Percentiles rank a stretch among this genome's conserved stretches.
These are phyloP conservation scores for Anguilla obscura DNA, from an alignment of 2,797 vertebrate genomes.

Conservation along the genomic window DNA sequence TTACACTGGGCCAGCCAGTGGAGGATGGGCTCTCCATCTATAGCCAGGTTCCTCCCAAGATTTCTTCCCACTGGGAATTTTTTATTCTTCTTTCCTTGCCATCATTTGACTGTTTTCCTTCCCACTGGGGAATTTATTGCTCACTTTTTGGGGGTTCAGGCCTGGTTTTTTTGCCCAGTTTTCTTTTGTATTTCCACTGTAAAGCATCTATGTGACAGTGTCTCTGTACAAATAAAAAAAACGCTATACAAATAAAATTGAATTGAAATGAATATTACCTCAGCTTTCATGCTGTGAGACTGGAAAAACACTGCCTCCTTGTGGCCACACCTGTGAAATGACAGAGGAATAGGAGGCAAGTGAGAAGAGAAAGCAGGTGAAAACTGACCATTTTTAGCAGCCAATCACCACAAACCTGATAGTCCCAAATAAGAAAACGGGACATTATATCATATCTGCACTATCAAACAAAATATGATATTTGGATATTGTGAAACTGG, in stretches of 20 bases:
- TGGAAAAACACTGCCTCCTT: constrained; percentile 97
- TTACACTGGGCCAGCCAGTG: too few species aligned
- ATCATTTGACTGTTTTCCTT: neutral
- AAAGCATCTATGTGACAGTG: too few species aligned
- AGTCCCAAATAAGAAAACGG: neutral
- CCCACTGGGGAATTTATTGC: too few species aligned
- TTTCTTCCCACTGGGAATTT: too few species aligned
- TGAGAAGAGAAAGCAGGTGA: neutral
- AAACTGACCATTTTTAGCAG: neutral
- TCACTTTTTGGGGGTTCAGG: too few species aligned
- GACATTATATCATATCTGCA: neutral
- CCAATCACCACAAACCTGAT: neutral
- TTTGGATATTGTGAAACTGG: neutral
- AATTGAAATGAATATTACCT: constrained; percentile 67
- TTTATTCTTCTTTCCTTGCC: too few species aligned
- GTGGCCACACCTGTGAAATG: constrained; percentile 82
- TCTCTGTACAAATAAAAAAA: too few species aligned
- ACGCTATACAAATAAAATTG: too few species aligned
- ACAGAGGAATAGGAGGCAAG: neutral
- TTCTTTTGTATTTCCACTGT: too few species aligned
- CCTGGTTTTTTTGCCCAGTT: too few species aligned
- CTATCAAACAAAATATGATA: neutral
- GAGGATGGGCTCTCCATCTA: too few species aligned
- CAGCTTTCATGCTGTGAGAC: constrained; percentile 92
- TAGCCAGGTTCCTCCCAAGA: too few species aligned